Conservation (phyloP, 1,140 invertebrate species). For the Magallana angulata region DNA sequence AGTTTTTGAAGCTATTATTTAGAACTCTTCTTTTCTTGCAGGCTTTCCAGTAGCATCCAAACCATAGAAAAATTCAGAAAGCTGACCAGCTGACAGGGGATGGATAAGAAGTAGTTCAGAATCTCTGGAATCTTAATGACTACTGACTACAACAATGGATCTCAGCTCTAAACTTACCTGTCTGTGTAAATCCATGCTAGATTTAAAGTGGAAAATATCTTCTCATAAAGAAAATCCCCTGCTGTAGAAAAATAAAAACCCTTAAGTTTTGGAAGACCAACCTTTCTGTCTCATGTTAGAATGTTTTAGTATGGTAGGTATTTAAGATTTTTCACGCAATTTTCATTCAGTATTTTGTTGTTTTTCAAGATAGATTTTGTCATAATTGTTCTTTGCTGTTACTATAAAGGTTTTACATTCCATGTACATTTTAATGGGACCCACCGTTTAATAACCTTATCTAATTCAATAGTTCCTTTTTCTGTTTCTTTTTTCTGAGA, state of each 20-base stretch:
- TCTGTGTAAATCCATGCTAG: not conserved
- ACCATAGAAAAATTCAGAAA: conserved; percentile 76
- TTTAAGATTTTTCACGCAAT: too few species aligned
- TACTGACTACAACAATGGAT: not conserved
- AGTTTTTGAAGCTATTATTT: not conserved
- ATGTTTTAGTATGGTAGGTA: too few species aligned
- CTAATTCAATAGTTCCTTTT: too few species aligned
- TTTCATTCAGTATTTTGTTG: too few species aligned
- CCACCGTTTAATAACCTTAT: not conserved
- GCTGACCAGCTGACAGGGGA: conserved; percentile 61
- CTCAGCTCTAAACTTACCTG: not conserved
- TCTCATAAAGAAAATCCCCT: not conserved
- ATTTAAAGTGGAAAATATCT: not conserved
- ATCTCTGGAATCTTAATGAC: not conserved
- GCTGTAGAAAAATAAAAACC: too few species aligned
- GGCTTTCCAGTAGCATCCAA: conserved; percentile 79
- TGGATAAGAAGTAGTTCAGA: not conserved
- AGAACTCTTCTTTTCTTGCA: conserved; percentile 53
- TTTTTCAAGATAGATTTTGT: too few species aligned
- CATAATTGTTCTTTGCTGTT: too few species aligned
- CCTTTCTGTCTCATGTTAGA: too few species aligned
- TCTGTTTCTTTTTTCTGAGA: too few species aligned
- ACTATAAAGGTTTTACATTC: not conserved
- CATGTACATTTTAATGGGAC: not conserved
- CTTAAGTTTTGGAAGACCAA: not conserved